phyloP scores from a whole-genome alignment of 2,113 vertebrate species.

The Xyrauchen texanus region DNA sequence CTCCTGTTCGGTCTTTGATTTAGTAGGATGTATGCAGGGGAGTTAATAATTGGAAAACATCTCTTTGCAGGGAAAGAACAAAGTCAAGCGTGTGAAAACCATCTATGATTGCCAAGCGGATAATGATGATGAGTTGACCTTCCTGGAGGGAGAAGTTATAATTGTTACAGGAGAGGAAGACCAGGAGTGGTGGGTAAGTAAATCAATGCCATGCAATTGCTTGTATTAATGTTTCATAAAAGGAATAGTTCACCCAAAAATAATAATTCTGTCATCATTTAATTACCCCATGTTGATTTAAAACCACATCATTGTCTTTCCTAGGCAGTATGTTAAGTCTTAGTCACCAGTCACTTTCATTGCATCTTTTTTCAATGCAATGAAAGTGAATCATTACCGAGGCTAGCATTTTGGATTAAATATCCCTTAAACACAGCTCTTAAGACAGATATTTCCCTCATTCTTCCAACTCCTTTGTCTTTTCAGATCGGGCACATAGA shows the following conservation, averaged over 20 bases:
- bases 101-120: slow-evolving; percentile 92
- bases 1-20: too few relatives aligned
- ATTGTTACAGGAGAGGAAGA: slow-evolving; percentile 88
- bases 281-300: background rate
- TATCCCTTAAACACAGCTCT: background rate
- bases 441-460: background rate
- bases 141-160: slow-evolving; percentile 86
- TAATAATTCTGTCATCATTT: too few relatives aligned
- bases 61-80: slow-evolving; percentile 78
- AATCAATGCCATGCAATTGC: background rate
- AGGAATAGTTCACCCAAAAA: too few relatives aligned
- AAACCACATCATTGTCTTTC: too few relatives aligned
- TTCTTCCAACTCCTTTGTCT: slow-evolving; percentile 53
- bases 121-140: slow-evolving; percentile 87
- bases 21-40: too few relatives aligned
- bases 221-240: background rate
- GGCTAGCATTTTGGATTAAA: too few relatives aligned
- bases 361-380: too few relatives aligned
- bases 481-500: slow-evolving; percentile 88
- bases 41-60: background rate
- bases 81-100: slow-evolving; percentile 85
- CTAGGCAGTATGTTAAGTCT: too few relatives aligned
- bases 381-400: too few relatives aligned
- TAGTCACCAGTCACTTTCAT: too few relatives aligned
- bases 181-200: slow-evolving; percentile 92